Evolutionary conservation across 2,113 vertebrate species (phyloP).

Genomic region (Leptodactylus fuscus): DNA sequence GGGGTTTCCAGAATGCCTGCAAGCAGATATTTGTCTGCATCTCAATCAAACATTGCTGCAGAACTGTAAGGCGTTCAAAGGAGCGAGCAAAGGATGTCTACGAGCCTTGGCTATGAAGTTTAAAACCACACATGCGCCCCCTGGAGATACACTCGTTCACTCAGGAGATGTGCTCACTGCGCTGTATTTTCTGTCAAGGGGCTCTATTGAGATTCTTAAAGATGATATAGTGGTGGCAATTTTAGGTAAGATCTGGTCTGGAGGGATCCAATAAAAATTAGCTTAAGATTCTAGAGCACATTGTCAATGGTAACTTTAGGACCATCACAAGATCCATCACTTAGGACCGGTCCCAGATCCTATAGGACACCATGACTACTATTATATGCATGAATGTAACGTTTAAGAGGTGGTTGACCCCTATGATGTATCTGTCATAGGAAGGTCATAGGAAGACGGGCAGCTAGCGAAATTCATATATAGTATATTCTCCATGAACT

Average conservation of each 20-base stretch:
- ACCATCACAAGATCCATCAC: not conserved
- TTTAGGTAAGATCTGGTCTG: conserved; percentile 82
- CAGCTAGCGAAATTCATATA: too few species aligned
- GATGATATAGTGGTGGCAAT: conserved; percentile 98
- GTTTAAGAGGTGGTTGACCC: too few species aligned
- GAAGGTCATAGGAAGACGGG: too few species aligned
- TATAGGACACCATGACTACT: too few species aligned
- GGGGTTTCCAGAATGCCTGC: conserved; percentile 98
- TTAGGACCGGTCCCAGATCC: too few species aligned
- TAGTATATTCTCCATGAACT: too few species aligned
- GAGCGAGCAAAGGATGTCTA: conserved; percentile 96
- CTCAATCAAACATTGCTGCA: conserved; percentile 92
- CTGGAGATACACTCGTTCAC: conserved; percentile 96
- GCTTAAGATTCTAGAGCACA: not conserved
- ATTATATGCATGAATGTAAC: too few species aligned
- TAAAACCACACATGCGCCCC: conserved; percentile 94
- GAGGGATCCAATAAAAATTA: not conserved
- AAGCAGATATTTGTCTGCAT: conserved; percentile 98
- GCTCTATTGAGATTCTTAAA: conserved; percentile 97
- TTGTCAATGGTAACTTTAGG: not conserved
- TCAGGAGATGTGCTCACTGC: conserved; percentile 93
- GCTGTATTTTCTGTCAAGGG: conserved; percentile 94
- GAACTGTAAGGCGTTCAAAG: conserved; percentile 92
- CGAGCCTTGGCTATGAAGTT: conserved; percentile 97
- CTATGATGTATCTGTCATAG: too few species aligned